Percentiles rank a stretch among this genome's conserved stretches.
phyloP scores from a whole-genome alignment of 2,113 vertebrate genomes.

The Eira barbara region DNA sequence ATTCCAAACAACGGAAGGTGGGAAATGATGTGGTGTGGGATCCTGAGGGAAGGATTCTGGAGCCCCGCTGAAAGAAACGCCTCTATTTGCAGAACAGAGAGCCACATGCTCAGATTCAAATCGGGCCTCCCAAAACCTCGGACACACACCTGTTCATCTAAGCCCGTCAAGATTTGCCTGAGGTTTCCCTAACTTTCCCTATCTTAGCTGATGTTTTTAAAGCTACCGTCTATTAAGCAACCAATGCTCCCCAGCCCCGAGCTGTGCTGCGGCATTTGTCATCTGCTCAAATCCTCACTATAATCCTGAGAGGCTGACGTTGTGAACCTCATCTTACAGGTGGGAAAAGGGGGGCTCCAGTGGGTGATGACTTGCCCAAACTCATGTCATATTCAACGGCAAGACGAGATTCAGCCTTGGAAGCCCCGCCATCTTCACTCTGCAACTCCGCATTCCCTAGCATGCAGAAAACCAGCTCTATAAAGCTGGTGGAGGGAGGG shows the following conservation, averaged over 20 bases:
- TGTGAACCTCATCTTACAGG: not conserved
- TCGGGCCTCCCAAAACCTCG: not conserved
- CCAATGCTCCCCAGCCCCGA: not conserved
- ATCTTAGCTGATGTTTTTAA: not conserved
- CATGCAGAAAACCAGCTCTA: not conserved
- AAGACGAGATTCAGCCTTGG: not conserved
- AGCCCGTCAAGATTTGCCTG: not conserved
- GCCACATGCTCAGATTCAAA: slow-evolving; percentile 29
- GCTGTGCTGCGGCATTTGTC: not conserved
- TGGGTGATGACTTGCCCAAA: not conserved
- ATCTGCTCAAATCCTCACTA: not conserved
- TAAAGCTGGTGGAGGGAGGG: not conserved
- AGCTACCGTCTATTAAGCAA: not conserved
- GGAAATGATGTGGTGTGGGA: not conserved
- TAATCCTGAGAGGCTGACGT: not conserved
- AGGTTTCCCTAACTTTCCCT: not conserved
- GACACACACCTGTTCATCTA: not conserved
- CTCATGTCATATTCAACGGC: not conserved
- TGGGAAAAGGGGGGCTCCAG: not conserved
- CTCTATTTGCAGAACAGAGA: not conserved
- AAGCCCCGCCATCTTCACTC: accelerated
- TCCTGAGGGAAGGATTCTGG: not conserved
- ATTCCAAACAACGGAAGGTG: not conserved
- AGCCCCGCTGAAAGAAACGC: not conserved
- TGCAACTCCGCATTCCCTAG: accelerated